Evolutionary conservation across 2,797 vertebrate species (phyloP).

Genomic region (Enteromius paludinosus): DNA sequence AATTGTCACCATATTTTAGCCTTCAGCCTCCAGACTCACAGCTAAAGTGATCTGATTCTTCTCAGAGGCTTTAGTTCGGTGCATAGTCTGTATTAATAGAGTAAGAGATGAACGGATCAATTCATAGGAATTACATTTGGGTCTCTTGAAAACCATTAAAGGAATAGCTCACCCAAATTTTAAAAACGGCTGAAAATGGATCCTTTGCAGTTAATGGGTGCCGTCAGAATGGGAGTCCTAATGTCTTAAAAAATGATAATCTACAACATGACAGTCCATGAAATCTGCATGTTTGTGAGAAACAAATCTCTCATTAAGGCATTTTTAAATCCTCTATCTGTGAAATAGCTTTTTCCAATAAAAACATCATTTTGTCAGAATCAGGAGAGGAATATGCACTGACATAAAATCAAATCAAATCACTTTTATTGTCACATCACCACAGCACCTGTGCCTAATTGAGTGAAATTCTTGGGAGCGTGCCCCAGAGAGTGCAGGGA

Average conservation of each 20-base stretch:
- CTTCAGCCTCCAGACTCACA: not conserved
- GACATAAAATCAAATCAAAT: not conserved
- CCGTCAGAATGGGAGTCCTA: not conserved
- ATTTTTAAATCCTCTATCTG: not conserved
- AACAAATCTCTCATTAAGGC: not conserved
- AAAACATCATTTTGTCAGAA: not conserved
- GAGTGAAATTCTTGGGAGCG: too few relatives aligned
- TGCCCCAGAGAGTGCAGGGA: too few relatives aligned
- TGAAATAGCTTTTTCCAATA: not conserved
- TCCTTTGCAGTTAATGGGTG: not conserved
- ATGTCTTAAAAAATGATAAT: not conserved
- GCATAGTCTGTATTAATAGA: not conserved
- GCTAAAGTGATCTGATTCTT: constrained; percentile 3
- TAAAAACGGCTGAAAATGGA: not conserved
- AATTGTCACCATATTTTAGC: constrained; percentile 32
- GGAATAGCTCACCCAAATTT: not conserved
- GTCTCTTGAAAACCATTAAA: not conserved
- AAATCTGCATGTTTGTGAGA: not conserved
- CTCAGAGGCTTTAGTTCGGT: not conserved
- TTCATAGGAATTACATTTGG: not conserved
- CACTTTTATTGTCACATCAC: too few relatives aligned
- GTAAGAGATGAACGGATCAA: not conserved
- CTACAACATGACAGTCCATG: not conserved
- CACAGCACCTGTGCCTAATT: too few relatives aligned
- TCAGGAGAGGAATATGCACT: not conserved